Evolutionary conservation across 2,797 vertebrate species (phyloP).

Genomic region (Vireo griseus): DNA sequence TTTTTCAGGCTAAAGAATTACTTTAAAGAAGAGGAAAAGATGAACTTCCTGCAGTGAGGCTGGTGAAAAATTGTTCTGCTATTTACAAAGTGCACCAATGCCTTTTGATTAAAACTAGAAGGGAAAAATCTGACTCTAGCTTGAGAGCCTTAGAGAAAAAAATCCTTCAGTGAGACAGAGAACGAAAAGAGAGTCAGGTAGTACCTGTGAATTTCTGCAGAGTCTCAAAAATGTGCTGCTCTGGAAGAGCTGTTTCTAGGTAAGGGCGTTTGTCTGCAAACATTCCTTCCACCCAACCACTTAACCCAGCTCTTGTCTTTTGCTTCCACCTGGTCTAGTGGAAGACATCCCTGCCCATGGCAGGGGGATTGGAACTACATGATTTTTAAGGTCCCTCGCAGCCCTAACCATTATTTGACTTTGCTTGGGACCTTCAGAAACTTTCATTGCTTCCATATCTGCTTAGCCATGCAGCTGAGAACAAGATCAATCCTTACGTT

Average conservation of each 20-base stretch:
- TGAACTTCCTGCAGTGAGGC: not conserved
- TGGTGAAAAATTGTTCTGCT: not conserved
- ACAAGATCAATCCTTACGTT: not conserved
- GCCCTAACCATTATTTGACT: not conserved
- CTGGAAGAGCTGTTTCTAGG: not conserved
- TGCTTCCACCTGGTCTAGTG: not conserved
- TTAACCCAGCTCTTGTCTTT: not conserved
- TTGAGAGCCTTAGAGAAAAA: not conserved
- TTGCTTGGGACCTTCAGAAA: not conserved
- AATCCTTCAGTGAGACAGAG: not conserved
- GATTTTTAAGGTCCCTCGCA: not conserved
- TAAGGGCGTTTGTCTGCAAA: not conserved
- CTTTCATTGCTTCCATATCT: not conserved
- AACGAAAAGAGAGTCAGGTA: not conserved
- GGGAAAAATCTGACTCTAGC: not conserved
- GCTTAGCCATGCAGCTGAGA: not conserved
- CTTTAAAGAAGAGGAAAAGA: not conserved
- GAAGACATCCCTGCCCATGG: not conserved
- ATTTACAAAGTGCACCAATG: not conserved
- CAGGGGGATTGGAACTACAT: not conserved
- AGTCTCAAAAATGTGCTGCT: not conserved
- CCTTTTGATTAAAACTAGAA: constrained; percentile 3
- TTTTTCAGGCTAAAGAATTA: not conserved
- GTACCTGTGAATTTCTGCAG: not conserved
- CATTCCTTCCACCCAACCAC: not conserved